phyloP scores from a whole-genome alignment of 2,113 vertebrate genomes.

The Cyphomyrus plagiostoma region DNA sequence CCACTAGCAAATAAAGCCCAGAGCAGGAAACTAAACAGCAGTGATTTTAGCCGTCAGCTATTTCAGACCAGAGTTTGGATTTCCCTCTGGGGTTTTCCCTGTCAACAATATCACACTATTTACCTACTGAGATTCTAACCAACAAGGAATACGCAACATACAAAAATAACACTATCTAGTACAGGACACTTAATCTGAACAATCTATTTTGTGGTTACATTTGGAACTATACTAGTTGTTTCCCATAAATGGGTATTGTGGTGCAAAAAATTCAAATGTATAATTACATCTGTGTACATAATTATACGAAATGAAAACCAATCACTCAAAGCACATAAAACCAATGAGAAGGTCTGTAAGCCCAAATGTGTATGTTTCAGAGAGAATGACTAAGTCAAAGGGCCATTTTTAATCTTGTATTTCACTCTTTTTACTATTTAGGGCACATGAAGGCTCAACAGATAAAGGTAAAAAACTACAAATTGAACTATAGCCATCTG shows the following conservation, averaged over 20 bases:
- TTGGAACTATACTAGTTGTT: background rate
- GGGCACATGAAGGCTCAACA: background rate
- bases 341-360: background rate
- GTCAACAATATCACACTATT: background rate
- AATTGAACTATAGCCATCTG: background rate
- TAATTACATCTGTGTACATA: background rate
- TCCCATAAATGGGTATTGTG: background rate
- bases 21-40: background rate
- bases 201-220: background rate
- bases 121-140: background rate
- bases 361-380: background rate
- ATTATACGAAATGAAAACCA: background rate
- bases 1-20: background rate
- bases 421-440: background rate
- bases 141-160: background rate
- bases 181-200: background rate
- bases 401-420: background rate
- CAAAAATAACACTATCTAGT: background rate
- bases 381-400: background rate
- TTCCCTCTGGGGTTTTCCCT: background rate
- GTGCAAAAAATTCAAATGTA: background rate
- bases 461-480: background rate
- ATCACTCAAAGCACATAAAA: background rate
- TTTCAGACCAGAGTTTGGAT: background rate
- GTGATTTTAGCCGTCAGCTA: background rate